Evolutionary conservation across 2,888 invertebrate species (phyloP), one percentile per base, ranked within the genome.

Genomic region (Rhagonycha lutea): DNA sequence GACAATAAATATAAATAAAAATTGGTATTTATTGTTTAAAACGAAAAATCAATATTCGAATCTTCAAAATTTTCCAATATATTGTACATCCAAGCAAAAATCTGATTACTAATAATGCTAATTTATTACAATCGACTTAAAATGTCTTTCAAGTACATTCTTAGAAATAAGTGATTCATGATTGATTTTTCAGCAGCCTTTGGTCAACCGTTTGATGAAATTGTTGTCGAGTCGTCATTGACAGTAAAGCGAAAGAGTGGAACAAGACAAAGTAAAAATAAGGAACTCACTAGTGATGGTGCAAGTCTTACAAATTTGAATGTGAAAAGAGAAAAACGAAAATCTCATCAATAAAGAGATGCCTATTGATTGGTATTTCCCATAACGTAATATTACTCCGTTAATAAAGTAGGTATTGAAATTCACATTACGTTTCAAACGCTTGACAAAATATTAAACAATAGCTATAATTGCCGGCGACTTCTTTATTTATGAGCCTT

Each of bases 171-270:
- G 62, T 74, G 69, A 74, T 65, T 70, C 68, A 61, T 67, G n/a
- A 60, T 65, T 71, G 69, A 76, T 70, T 77, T 81, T 83, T 69
- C 75, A 86, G 86, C 85, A 69, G 85, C 82, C n/a, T 84, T 85
- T 78, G 86, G 85, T 7, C 82, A 81, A 70, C 83, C 85, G 65
- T 86, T 86, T 76, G 89, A 90, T 81, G 90, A 90, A 83, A 89
- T 90, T n/a, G 87, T 90, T 3, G 88, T 90, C 2, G 88, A 89
- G 80, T 89, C 89, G 2, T 88, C 88, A 32, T 83, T 90, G 61
- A 87, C 87, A 60, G 89, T 90, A 14, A 86, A 86, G 74, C 87
- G 88, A 14, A 90, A 89, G 79, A 81, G 72, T 63, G 80, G 79
- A 14, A 75, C 78, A 61, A 78, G 86, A 74, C 84, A 84, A 72